These are phyloP conservation scores for Coenonympha glycerion DNA, from an alignment of 2,888 invertebrate genomes.

Conservation along the genomic window DNA sequence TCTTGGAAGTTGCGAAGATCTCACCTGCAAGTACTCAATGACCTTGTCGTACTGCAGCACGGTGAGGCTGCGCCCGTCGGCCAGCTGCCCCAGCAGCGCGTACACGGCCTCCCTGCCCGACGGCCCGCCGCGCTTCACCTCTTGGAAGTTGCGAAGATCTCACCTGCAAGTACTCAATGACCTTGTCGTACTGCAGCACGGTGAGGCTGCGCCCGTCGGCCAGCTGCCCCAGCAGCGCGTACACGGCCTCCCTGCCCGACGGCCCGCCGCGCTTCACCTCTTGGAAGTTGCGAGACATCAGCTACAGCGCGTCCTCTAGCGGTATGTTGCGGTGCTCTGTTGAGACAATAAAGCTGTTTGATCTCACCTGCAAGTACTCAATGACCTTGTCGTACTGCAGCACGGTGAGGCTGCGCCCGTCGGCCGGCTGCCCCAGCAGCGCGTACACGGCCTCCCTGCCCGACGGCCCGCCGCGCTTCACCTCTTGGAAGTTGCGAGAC, in stretches of 20 bases:
- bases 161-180: slow-evolving; percentile 76
- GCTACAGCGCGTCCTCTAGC: slow-evolving; percentile 88
- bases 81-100: slow-evolving; percentile 84
- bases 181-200: slow-evolving; percentile 85
- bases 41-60: slow-evolving; percentile 87
- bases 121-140: slow-evolving; percentile 71
- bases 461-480: slow-evolving; percentile 66
- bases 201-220: slow-evolving; percentile 88
- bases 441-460: slow-evolving; percentile 81
- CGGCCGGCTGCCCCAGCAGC: slow-evolving; percentile 86
- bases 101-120: slow-evolving; percentile 80
- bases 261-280: slow-evolving; percentile 73
- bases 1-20: slow-evolving; percentile 72
- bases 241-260: slow-evolving; percentile 79
- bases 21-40: slow-evolving; percentile 72
- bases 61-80: slow-evolving; percentile 86
- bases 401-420: slow-evolving; percentile 85
- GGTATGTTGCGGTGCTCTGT: slow-evolving; percentile 97
- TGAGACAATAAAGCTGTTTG: background rate
- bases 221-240: slow-evolving; percentile 84
- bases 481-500: slow-evolving; percentile 79
- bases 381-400: slow-evolving; percentile 87
- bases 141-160: slow-evolving; percentile 80
- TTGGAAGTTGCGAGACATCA: slow-evolving; percentile 82
- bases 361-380: slow-evolving; percentile 63